A percentile compares a stretch with the other conserved stretches of the same genome.
Conservation (phyloP, 2,888 invertebrate genomes). For the Melanophora roralis region DNA sequence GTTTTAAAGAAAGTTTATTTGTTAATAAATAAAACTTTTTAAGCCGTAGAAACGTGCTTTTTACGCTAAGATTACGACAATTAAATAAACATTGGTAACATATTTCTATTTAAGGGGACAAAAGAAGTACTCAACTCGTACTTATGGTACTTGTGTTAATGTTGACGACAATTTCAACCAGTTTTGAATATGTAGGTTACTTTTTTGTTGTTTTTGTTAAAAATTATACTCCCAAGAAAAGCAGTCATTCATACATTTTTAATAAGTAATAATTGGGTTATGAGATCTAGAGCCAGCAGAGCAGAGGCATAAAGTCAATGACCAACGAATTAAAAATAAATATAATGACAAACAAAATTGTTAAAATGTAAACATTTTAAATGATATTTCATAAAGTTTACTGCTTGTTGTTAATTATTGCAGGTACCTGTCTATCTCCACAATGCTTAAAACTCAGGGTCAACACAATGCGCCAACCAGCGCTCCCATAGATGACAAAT, state of each 20-base stretch:
- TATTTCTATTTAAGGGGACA: constrained; percentile 21
- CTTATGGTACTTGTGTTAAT: background rate
- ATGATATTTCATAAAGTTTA: no score
- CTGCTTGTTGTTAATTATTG: no score
- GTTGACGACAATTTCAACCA: constrained; percentile 24
- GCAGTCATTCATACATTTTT: constrained; percentile 34
- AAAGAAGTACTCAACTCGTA: background rate
- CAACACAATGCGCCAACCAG: no score
- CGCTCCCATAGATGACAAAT: no score
- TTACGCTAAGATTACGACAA: background rate
- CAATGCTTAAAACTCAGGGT: no score
- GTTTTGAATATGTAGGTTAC: constrained; percentile 9
- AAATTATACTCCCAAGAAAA: constrained; percentile 11
- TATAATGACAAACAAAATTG: no score
- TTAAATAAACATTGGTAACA: constrained; percentile 17
- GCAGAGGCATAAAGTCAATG: constrained; percentile 29
- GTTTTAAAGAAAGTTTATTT: constrained; percentile 44
- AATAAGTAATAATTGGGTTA: constrained; percentile 49
- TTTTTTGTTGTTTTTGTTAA: constrained; percentile 1
- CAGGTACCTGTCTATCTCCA: no score
- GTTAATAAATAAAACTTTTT: constrained; percentile 27
- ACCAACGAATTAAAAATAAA: constrained; percentile 16
- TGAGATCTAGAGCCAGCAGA: constrained; percentile 25
- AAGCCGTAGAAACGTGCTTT: no score
- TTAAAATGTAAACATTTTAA: no score